These are phyloP conservation scores for Actenoides lindsayi DNA, from an alignment of 2,113 vertebrate genomes.

Conservation along the genomic window DNA sequence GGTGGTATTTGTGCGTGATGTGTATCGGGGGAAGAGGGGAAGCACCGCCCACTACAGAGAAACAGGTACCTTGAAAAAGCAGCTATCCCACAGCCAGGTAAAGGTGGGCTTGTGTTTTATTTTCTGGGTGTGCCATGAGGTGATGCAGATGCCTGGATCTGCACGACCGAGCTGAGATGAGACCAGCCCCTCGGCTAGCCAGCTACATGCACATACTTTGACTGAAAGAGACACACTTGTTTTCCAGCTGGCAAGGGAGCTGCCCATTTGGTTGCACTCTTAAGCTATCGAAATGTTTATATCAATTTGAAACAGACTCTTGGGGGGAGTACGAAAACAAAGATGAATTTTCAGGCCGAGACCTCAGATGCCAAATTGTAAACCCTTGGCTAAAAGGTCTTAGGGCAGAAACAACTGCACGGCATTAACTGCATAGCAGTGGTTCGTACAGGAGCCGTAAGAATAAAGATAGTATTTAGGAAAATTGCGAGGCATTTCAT, in stretches of 20 bases:
- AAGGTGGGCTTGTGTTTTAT: not conserved
- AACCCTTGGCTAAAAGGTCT: conserved; percentile 31
- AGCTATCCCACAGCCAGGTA: not conserved
- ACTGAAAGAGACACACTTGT: not conserved
- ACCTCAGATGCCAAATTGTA: conserved; percentile 43
- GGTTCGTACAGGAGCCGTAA: conserved; percentile 31
- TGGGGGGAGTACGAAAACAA: conserved; percentile 24
- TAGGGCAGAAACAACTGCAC: not conserved
- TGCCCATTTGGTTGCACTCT: conserved; percentile 11
- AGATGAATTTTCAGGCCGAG: conserved; percentile 25
- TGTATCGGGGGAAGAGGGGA: not conserved
- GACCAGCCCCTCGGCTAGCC: not conserved
- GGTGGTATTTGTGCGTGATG: not conserved
- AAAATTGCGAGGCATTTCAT: not conserved
- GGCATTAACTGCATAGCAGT: conserved; percentile 51
- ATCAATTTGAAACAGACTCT: conserved; percentile 41
- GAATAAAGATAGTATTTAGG: conserved; percentile 29
- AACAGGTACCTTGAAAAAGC: not conserved
- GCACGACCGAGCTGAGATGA: not conserved
- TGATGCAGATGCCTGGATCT: not conserved
- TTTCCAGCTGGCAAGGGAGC: conserved; percentile 37
- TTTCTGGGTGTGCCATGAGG: not conserved
- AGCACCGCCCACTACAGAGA: not conserved
- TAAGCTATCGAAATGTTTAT: conserved; percentile 26
- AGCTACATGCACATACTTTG: not conserved